Percentiles rank a stretch among this genome's conserved stretches.
phyloP scores from a whole-genome alignment of 2,888 invertebrate genomes.

The Microctonus hyperodae region DNA sequence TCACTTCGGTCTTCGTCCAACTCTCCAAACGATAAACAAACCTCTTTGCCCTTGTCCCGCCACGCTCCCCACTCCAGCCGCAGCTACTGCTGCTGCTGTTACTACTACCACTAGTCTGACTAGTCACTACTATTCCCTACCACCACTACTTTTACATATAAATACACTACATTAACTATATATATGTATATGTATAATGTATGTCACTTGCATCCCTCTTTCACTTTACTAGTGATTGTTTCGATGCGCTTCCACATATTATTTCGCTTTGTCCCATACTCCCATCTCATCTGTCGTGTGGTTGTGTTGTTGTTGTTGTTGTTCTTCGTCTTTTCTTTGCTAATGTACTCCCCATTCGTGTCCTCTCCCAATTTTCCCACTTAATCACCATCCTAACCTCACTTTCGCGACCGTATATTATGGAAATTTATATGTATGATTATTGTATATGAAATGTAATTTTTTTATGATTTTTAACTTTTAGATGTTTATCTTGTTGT shows the following conservation, averaged over 20 bases:
- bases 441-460: too few species aligned
- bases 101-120: too few species aligned
- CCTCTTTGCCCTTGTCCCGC: slow-evolving; percentile 43
- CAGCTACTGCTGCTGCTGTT: too few species aligned
- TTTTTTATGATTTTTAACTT: too few species aligned
- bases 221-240: background rate
- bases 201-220: background rate
- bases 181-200: too few species aligned
- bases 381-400: background rate
- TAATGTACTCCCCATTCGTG: background rate
- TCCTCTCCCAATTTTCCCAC: slow-evolving; percentile 15
- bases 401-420: background rate
- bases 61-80: slow-evolving; percentile 1
- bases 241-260: slow-evolving; percentile 3
- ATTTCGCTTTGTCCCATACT: slow-evolving; percentile 22
- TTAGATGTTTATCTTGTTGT: too few species aligned
- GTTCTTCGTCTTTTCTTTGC: background rate
- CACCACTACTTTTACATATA: slow-evolving; percentile 30
- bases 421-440: background rate
- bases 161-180: too few species aligned
- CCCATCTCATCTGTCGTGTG: too few species aligned
- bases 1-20: too few species aligned
- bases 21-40: slow-evolving; percentile 60
- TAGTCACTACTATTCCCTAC: too few species aligned
- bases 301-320: slow-evolving; percentile 3